phyloP scores from a whole-genome alignment of 2,888 invertebrate species.

The Desoria tigrina region DNA sequence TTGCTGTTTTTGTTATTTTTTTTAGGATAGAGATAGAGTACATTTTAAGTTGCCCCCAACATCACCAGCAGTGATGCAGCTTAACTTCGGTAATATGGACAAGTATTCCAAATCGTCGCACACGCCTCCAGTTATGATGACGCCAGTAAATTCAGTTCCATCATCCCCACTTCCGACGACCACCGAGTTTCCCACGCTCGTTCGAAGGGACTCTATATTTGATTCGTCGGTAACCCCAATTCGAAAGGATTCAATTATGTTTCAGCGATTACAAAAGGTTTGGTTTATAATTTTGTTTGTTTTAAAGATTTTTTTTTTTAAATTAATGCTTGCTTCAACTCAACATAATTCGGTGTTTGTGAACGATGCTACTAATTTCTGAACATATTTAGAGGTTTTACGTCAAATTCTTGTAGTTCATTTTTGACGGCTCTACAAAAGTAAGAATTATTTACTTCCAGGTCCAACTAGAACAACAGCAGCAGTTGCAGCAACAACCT shows the following conservation, averaged over 20 bases:
- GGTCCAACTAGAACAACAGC: constrained; percentile 44
- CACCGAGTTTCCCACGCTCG: constrained; percentile 19
- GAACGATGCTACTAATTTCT: too few species aligned
- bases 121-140: constrained; percentile 26
- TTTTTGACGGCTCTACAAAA: too few species aligned
- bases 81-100: constrained; percentile 40
- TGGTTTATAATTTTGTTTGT: constrained; percentile 8
- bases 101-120: constrained; percentile 25
- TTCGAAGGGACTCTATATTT: constrained; percentile 50
- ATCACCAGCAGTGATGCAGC: constrained; percentile 48
- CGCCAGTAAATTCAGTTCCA: constrained; percentile 49
- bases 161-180: constrained; percentile 51
- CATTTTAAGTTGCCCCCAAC: constrained; percentile 48
- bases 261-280: constrained; percentile 53
- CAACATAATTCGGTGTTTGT: too few species aligned
- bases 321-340: not conserved
- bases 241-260: constrained; percentile 46
- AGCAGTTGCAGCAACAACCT: constrained; percentile 28
- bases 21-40: constrained; percentile 51
- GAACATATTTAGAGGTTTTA: too few species aligned
- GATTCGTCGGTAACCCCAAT: constrained; percentile 33
- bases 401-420: too few species aligned
- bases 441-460: too few species aligned
- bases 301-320: constrained; percentile 3
- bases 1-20: constrained; percentile 31